Percentiles rank a stretch among this genome's conserved stretches.
Evolutionary conservation across 2,888 invertebrate species (phyloP).

Genomic region (Chaetogeoica ovagalla): DNA sequence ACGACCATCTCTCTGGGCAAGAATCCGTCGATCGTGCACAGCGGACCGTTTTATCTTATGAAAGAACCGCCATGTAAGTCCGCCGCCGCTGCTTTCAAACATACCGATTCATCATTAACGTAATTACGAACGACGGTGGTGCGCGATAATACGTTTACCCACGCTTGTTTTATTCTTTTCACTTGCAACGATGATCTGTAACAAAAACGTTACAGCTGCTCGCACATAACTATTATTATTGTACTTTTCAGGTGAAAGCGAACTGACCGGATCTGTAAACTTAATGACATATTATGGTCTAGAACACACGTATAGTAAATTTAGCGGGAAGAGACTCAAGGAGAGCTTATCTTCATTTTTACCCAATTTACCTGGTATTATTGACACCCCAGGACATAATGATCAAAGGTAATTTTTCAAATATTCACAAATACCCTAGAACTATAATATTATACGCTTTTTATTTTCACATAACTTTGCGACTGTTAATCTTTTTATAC

Average conservation of each 20-base stretch:
- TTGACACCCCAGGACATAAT: constrained; percentile 82
- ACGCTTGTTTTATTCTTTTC: no score
- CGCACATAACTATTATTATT: neutral
- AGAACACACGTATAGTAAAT: constrained; percentile 96
- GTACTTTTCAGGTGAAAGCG: constrained; percentile 74
- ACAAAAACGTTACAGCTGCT: no score
- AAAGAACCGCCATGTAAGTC: constrained; percentile 86
- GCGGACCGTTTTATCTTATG: constrained; percentile 97
- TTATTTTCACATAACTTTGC: no score
- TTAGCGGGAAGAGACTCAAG: constrained; percentile 93
- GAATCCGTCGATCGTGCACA: constrained; percentile 94
- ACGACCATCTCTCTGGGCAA: constrained; percentile 96
- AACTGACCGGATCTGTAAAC: constrained; percentile 93
- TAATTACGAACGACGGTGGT: no score
- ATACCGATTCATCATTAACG: no score
- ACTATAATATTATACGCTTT: no score
- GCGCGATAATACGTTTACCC: no score
- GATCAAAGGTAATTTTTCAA: constrained; percentile 67
- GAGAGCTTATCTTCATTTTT: constrained; percentile 94
- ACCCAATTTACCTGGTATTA: constrained; percentile 91
- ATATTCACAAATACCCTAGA: neutral
- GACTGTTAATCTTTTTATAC: no score
- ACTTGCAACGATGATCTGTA: no score
- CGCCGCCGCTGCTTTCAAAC: no score
- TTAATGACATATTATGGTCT: constrained; percentile 95